Base-by-base conservation (phyloP, 2,797 vertebrate species). In the Galagoides demidoff region DNA sequence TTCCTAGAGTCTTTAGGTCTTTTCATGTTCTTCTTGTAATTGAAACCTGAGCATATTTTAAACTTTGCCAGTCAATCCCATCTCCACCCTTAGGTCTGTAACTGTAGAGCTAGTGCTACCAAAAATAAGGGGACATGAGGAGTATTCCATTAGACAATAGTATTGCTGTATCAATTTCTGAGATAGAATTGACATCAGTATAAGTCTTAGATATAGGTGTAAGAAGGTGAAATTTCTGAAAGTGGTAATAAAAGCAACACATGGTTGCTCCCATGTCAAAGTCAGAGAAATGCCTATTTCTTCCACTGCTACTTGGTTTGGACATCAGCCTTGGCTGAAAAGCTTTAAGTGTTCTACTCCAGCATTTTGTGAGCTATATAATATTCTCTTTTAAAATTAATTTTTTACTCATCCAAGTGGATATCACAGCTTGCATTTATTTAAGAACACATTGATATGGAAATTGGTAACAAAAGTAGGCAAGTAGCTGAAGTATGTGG, bases 391-490 rank as follows among this genome's bases (percentile, higher is more conserved):
- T 92, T 63, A 85, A 82, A 81, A 43, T 59, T 0, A 19, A 34
- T 71, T 88, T 83, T 88, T 74, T 64, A 85, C 45, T 11, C 22
- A 88, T 43, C 3, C 9, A 63, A 63, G n/a, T 27, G 92, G 52
- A 13, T 89, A 85, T 63, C 19, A 68, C 22, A 86, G 34, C 11
- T 68, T 78, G 57, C 10, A 87, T 85, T 16, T 68, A 78, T 85
- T 16, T 68, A 78, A 93, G 55, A 63, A 89, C 2, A 64, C 17
- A 64, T 23, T 61, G 45, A 63, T 31, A 70, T 68, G 43, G 19
- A 73, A 94, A 77, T 61, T 94, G 52, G 45, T 71, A 90, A 61
- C n/a, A 45, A 93, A 93, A 76, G 3, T 52, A 76, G 22, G 39
- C 61, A 73, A 0, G 31, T 78, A 79, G 49, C 52, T 25, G 39